Conservation (phyloP, 64 coral and sea anemone genomes). For the Actinia equina region DNA sequence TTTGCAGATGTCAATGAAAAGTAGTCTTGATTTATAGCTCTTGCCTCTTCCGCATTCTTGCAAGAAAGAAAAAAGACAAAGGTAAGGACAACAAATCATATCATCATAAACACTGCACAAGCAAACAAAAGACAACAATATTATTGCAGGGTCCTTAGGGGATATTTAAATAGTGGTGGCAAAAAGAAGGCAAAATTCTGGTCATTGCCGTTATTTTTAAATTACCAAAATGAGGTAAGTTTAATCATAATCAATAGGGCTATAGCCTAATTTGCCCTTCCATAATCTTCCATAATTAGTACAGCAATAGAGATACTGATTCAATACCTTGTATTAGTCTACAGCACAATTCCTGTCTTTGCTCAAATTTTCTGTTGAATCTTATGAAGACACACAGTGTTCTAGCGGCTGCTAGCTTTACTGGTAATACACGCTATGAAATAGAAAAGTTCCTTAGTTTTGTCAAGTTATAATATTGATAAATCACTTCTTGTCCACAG, state of each 20-base stretch:
- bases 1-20: conserved; percentile 99
- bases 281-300: too few species aligned
- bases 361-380: conserved; percentile 84
- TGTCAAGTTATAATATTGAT: neutral
- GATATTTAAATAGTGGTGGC: neutral
- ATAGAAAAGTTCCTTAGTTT: neutral
- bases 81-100: too few species aligned
- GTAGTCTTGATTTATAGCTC: conserved; percentile 84
- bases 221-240: too few species aligned
- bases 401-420: conserved; percentile 76
- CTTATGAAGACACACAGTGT: conserved; percentile 91
- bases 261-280: too few species aligned
- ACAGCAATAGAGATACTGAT: too few species aligned
- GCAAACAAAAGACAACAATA: neutral
- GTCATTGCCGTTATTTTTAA: too few species aligned
- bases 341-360: conserved; percentile 95
- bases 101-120: neutral
- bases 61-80: neutral
- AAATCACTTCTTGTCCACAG: too few species aligned
- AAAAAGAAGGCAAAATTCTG: neutral
- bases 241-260: too few species aligned
- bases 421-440: conserved; percentile 85
- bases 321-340: conserved; percentile 79
- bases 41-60: conserved; percentile 95
- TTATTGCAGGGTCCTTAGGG: too few species aligned